Base-by-base conservation (phyloP, 2,888 invertebrate species). In the Amiota mariae region DNA sequence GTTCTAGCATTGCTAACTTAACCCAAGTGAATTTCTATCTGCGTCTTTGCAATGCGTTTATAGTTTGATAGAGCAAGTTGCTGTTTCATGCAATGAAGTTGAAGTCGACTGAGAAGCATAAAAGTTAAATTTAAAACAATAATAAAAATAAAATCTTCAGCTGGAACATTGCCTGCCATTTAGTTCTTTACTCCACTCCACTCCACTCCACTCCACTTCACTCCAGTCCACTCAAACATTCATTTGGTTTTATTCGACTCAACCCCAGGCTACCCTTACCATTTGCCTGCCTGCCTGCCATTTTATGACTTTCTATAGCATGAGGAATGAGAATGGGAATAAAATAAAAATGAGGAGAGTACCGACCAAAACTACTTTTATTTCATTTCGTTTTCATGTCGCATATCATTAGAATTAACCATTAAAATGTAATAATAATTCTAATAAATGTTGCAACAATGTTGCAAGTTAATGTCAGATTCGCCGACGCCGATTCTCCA, bases 351-450 rank as follows among this genome's bases (percentile, higher is more conserved):
- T 36, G 36, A 36, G 36, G 6, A 36, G 36, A 36, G 6, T 36
- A 36, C 36, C 36, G 36, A 36, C 36, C 9, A 11, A 57, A 75
- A 74, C 75, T 71, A 36, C 73, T 77, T 78, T 78, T 76, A 78
- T 77, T 74, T 74, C 81, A 78, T 80, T 85, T 78, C 78, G 75
- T 80, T 81, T 86, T 84, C 82, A 84, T 82, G 85, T 87, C 84
- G 88, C 87, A 86, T 86, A 82, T 82, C 87, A 87, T 87, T 88
- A 87, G 87, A 85, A 88, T 87, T 87, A 87, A 87, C 87, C 88
- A 88, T 87, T 87, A 88, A 88, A 84, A 81, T 85, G 86, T 84
- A 88, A 87, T 87, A 88, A 87, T 87, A 86, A 86, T 85, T 81
- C 82, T 82, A 84, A 84, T 87, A 85, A 83, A 87, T 85, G 84